Evolutionary conservation across 2,888 invertebrate species (phyloP), one percentile per base, ranked within the genome.

Genomic region (Lepeophtheirus nordmannii): DNA sequence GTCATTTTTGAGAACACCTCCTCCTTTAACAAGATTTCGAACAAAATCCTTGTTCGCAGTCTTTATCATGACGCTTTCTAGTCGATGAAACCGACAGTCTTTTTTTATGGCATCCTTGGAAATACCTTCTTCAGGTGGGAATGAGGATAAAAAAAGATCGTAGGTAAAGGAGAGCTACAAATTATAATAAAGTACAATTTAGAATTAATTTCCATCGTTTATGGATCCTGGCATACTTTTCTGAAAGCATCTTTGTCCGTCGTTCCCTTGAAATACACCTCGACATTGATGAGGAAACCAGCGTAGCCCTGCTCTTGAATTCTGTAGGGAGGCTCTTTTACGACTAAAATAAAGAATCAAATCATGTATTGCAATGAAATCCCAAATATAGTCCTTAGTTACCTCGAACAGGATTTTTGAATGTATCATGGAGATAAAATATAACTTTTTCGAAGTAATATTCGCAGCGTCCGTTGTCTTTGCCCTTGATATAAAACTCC

Each of bases 401-500:
- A 63, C 63, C 38, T 63, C 56, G n/a, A 12, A 30, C 30, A 1
- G 63, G 63, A 2, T 63, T 53, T 14, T 40, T 40, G 30, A 63
- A 63, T 20, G 63, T 63, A 7, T 63, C 22, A 53, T 63, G 63
- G 22, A 63, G 38, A 30, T 63, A 46, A 53, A 63, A 20, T 12
- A 63, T 17, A 11, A 63, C 38, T 63, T 63, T 63, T n/a, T 63
- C 63, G n/a, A 63, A 22, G 37, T 63, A 63, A n/a, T 61, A 37
- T 10, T 56, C 23, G 53, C 53, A 46, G 2, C 53, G 2, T n/a
- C 53, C 53, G 17, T 46, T 63, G 23, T 46, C 56, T 37, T 53
- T 17, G 14, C 63, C 56, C 20, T 63, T 46, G 56, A 63, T 63
- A 22, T 23, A 20, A 37, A 63, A 63, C 22, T 63, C 63, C 63